Evolutionary conservation across 1,140 invertebrate genomes (phyloP), one percentile per base, ranked within the genome.

Genomic region (Drosophila carrolli): DNA sequence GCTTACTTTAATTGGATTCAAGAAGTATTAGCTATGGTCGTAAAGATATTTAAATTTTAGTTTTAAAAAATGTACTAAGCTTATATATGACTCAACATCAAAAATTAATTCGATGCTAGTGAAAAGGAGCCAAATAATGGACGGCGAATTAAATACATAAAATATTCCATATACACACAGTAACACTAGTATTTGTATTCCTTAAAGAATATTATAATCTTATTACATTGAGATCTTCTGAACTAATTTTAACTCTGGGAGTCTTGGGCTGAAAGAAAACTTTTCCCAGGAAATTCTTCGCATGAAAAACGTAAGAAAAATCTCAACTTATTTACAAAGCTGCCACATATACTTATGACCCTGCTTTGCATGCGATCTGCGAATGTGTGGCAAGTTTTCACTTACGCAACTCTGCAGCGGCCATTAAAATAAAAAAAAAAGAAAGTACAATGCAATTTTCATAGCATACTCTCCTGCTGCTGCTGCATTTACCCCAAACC

Each of bases 361-460:
- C 63, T 68, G 65, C 67, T 71, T 71, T 74, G 55, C 55, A 74
- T 73, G 72, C 74, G 54, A 75, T 62, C 67, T 66, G 65, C 35
- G 58, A 70, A 47, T 61, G 63, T 63, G 72, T 59, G 47, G 70
- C 65, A 82, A 83, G 75, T 80, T 80, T 84, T 84, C 81, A 84
- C 72, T 80, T 84, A 84, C 59, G 67, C 62, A 80, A 75, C 59
- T 71, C 61, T 40, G 59, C 62, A 48, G 55, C 58, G 56, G 48
- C 62, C 59, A 74, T 78, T 80, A 79, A 80, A 73, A 55, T 40
- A 47, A 11, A 40, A 55, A 54, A 65, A 63, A 56, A 67, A 56
- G 48, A 40, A 60, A 57, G 71, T 68, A 65, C 59, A 80, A 71
- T 79, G 76, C 76, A 71, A 55, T 84, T 84, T 84, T 63, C 73